Percentiles rank a stretch among this genome's conserved stretches.
These are phyloP conservation scores for Gastrophryne carolinensis DNA, from an alignment of 2,797 vertebrate genomes.

Conservation along the genomic window DNA sequence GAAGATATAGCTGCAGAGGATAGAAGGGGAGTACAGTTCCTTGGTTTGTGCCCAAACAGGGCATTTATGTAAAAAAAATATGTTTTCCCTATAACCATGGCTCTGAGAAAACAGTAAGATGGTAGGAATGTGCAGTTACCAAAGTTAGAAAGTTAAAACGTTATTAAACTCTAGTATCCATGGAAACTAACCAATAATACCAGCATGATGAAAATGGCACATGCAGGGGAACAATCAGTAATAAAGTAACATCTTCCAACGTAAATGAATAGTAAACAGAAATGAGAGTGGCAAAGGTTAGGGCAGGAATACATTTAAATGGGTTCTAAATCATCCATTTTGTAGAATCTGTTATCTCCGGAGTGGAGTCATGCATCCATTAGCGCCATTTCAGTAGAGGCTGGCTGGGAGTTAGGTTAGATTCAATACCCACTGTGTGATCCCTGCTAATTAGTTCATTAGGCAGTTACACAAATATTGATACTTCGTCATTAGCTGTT, in stretches of 20 bases:
- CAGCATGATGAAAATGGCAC: background rate
- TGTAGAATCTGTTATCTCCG: background rate
- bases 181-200: background rate
- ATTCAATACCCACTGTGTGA: background rate
- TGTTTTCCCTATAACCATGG: too few relatives aligned
- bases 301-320: constrained; percentile 3
- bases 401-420: background rate
- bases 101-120: too few relatives aligned
- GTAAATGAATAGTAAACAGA: constrained; percentile 3
- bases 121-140: too few relatives aligned
- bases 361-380: background rate
- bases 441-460: constrained; percentile 4
- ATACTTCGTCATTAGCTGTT: background rate
- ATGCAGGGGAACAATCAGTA: background rate
- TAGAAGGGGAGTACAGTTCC: too few relatives aligned
- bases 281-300: background rate
- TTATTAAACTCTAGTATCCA: too few relatives aligned
- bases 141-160: too few relatives aligned
- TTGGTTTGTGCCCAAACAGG: too few relatives aligned
- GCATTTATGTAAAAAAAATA: too few relatives aligned
- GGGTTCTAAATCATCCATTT: background rate
- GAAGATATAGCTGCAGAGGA: too few relatives aligned
- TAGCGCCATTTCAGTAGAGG: background rate
- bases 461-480: constrained; percentile 17
- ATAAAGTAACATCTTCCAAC: background rate